phyloP scores from a whole-genome alignment of 2,797 vertebrate species.

The Fringilla coelebs region DNA sequence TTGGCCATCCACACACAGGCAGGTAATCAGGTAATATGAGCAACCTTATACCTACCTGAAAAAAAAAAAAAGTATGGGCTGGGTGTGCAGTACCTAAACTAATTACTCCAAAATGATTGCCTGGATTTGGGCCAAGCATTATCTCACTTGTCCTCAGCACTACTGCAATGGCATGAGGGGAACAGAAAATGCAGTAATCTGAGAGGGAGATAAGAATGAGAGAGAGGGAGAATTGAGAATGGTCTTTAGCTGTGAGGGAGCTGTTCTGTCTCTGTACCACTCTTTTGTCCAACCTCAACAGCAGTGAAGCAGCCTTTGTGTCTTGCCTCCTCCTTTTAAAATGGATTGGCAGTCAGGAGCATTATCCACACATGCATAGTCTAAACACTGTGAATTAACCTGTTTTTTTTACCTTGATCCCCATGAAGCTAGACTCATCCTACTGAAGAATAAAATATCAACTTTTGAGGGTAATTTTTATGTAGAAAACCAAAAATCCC shows the following conservation, averaged over 20 bases:
- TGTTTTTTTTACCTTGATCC: neutral
- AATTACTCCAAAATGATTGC: constrained; percentile 73
- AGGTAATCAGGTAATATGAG: constrained; percentile 65
- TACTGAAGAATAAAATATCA: neutral
- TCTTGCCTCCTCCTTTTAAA: constrained; percentile 23
- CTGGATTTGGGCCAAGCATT: constrained; percentile 72
- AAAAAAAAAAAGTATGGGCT: constrained; percentile 50
- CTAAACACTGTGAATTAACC: neutral
- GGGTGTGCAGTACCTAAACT: constrained; percentile 70
- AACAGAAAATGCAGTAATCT: constrained; percentile 53
- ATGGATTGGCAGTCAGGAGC: neutral
- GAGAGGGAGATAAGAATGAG: constrained; percentile 63
- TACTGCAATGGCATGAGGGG: constrained; percentile 22
- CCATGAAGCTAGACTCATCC: neutral
- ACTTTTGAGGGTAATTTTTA: neutral
- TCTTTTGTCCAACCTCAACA: constrained; percentile 14
- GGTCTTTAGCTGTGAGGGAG: constrained; percentile 40
- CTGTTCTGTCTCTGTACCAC: constrained; percentile 7
- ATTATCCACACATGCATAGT: neutral
- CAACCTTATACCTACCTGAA: constrained; percentile 59
- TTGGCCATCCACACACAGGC: constrained; percentile 38
- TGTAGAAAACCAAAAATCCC: neutral
- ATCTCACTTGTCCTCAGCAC: constrained; percentile 66
- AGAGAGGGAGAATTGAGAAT: constrained; percentile 16
- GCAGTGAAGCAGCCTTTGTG: neutral